Base-by-base conservation (phyloP, 2,797 vertebrate species). In the Pristis pectinata region DNA sequence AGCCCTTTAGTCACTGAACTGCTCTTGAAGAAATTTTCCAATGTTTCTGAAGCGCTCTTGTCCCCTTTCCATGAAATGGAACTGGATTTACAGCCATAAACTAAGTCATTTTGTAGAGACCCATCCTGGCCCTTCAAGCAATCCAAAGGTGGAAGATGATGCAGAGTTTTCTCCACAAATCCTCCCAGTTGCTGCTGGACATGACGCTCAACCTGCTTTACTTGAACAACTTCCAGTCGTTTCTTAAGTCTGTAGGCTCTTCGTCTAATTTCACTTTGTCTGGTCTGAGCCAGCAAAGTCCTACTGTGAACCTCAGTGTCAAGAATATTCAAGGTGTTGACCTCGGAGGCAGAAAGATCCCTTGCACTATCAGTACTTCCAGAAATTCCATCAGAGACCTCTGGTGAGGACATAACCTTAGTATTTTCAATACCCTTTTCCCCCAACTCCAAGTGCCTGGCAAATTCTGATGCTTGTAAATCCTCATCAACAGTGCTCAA, bases 171-270 rank as follows among this genome's bases (percentile, higher is more conserved):
- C 96, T 98, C 98, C 96, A 99, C 96, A 97, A 99, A 98, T 95
- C 99, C 98, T 0, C 98, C 97, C 94, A 99, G 96, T 96, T 99
- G 99, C 96, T 99, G 98, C 95, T 99, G 98, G 94, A 99, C 98
- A 95, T 99, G 99, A 0, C 99, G 98, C 96, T 99, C 99, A 95
- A 99, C 98, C 96, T 99, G 99, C 96, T 99, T 99, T 7, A 98
- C 99, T 96, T 99, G 99, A 89, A 99, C 99, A 95, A 99, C 98
- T 97, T 99, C 98, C 95, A 99, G 97, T 95, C 99, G 98, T 94
- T 99, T 99, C 95, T 99, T 98, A 95, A 99, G 97, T 92, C 98
- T 97, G n/a, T 98, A 97, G 77, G 99, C 97, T 0, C 98, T 97
- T 95, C 96, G 98, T 95, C 99, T 98, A 0, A 99, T 98, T 96